Evolutionary conservation across 2,888 invertebrate genomes (phyloP), one percentile per base, ranked within the genome.

Genomic region (Thelaira solivaga): DNA sequence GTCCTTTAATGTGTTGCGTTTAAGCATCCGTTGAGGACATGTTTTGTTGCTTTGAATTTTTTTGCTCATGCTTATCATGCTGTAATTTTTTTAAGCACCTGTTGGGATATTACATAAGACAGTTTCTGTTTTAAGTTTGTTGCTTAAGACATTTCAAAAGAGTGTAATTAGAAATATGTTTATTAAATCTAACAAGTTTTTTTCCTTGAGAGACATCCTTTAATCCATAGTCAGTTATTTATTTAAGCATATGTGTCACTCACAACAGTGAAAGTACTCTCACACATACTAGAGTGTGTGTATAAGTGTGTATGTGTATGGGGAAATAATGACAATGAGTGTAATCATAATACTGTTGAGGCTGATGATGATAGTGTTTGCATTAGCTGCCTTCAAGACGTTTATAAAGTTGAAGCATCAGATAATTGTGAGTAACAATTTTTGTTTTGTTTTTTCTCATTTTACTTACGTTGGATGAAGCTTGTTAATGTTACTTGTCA

Each of bases 401-500:
- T 11, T 47, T 53, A 45, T 62, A 62, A 71, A 43, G 18, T 71
- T 73, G 47, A 65, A 26, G 73, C 59, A 51, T 13, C 22, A 34
- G 43, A 53, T 72, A 55, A 53, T 62, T 72, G 45, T 47, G 26
- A 11, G 39, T n/a, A 20, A 39, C 13, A 47, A 41, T 57, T 39
- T 36, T 20, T 16, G 1, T 47, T 39, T 22, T 62, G 13, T 31
- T 34, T 20, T n/a, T 13, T 24, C 34, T 18, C 29, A 41, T 29
- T 57, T 64, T 47, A 34, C 31, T 47, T 31, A 29, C 29, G 22
- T 29, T 53, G 31, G 24, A 7, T 64, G 53, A 49, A 34, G 67
- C 67, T 62, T 57, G 29, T 67, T 75, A 59, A 72, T 80, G 67
- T 45, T 67, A 59, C 53, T 41, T 65, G 24, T 10, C 26, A 13